phyloP scores from a whole-genome alignment of 2,888 invertebrate genomes.

The Amblyteles armatorius region DNA sequence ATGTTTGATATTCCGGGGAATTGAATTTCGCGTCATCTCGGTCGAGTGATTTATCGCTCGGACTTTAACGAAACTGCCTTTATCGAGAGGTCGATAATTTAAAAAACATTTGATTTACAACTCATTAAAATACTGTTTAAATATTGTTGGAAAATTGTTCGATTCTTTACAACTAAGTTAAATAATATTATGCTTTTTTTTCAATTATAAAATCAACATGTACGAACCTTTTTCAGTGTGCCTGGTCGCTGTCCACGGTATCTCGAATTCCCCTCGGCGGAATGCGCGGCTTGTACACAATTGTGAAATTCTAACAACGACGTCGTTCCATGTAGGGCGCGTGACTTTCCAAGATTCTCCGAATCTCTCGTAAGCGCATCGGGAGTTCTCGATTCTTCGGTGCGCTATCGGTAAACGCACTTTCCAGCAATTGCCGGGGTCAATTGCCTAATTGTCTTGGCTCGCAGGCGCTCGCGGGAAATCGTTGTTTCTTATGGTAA shows the following conservation, averaged over 20 bases:
- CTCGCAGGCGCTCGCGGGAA: conserved; percentile 59
- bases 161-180: no score
- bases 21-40: background rate
- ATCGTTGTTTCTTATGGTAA: background rate
- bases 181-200: no score
- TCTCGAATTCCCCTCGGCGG: no score
- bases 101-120: background rate
- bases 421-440: conserved; percentile 73
- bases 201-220: no score
- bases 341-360: conserved; percentile 41
- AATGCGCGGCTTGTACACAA: no score
- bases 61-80: background rate
- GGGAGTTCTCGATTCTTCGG: conserved; percentile 29
- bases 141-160: no score
- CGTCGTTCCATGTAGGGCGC: background rate
- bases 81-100: background rate
- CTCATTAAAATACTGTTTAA: no score
- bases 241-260: no score
- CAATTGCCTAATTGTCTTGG: conserved; percentile 78
- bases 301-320: background rate
- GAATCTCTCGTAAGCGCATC: background rate
- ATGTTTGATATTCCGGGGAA: background rate
- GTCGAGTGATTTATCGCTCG: background rate
- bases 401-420: conserved; percentile 38
- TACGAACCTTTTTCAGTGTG: no score